These are phyloP conservation scores for Heliothis virescens DNA, from an alignment of 1,140 invertebrate genomes.

Conservation along the genomic window DNA sequence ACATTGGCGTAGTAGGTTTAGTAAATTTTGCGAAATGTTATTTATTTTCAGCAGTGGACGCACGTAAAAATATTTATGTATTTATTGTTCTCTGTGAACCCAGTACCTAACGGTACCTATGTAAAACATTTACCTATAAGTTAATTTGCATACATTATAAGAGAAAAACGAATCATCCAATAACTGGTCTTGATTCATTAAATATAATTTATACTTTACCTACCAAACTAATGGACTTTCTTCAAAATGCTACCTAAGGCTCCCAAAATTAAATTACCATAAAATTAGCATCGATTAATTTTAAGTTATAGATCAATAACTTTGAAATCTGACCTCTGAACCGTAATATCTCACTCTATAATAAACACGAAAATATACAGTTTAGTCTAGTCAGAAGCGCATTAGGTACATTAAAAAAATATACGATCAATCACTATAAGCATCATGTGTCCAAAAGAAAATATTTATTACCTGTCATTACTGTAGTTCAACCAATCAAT, in stretches of 20 bases:
- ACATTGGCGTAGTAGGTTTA: too few species aligned
- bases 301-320: slow-evolving; percentile 23
- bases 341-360: slow-evolving; percentile 31
- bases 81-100: too few species aligned
- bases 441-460: slow-evolving; percentile 61
- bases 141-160: too few species aligned
- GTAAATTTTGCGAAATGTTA: too few species aligned
- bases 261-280: slow-evolving; percentile 10
- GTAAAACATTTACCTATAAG: too few species aligned
- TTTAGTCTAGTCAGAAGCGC: slow-evolving; percentile 32
- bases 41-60: too few species aligned
- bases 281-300: slow-evolving; percentile 18
- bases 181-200: background rate
- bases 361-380: slow-evolving; percentile 34
- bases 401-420: slow-evolving; percentile 48
- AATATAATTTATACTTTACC: background rate
- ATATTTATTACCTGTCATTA: slow-evolving; percentile 78
- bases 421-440: slow-evolving; percentile 65
- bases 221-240: background rate
- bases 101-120: too few species aligned
- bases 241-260: background rate
- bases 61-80: too few species aligned
- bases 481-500: slow-evolving; percentile 70
- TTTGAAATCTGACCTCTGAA: slow-evolving; percentile 19
- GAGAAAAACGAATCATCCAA: too few species aligned